phyloP scores from a whole-genome alignment of 1,140 invertebrate species.

The Zelostemma sp. region DNA sequence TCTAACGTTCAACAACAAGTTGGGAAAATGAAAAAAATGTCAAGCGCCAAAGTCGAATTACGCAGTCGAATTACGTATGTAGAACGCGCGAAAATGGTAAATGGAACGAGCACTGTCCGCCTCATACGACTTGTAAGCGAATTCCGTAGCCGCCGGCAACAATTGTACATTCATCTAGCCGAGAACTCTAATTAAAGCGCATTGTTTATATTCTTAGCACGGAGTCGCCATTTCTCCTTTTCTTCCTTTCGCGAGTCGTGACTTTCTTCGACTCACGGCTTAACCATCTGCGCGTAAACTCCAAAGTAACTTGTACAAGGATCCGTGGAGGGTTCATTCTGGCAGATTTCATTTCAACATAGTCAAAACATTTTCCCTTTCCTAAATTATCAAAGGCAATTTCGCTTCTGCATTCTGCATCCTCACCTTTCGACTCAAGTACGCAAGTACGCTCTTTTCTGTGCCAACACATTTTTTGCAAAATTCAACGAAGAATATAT shows the following conservation, averaged over 20 bases:
- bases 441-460: too few relatives aligned
- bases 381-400: background rate
- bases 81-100: conserved; percentile 1
- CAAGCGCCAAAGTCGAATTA: background rate
- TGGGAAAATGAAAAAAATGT: background rate
- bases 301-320: conserved; percentile 5
- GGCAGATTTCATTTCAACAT: background rate
- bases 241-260: conserved; percentile 13
- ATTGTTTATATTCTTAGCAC: conserved; percentile 65
- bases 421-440: too few relatives aligned
- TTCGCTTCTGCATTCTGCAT: too few relatives aligned
- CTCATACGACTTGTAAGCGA: conserved; percentile 4
- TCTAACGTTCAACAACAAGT: background rate
- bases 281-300: conserved; percentile 27
- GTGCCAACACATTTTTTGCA: too few relatives aligned
- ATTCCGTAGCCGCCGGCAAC: conserved; percentile 43
- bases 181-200: conserved; percentile 64
- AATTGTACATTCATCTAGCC: conserved; percentile 60
- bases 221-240: conserved; percentile 29
- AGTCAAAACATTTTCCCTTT: background rate
- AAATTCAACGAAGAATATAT: too few relatives aligned
- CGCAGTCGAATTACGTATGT: background rate
- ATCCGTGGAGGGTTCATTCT: background rate
- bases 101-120: background rate
- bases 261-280: conserved; percentile 10